Conservation (phyloP, 2,113 vertebrate species). For the Anolis sagrei region DNA sequence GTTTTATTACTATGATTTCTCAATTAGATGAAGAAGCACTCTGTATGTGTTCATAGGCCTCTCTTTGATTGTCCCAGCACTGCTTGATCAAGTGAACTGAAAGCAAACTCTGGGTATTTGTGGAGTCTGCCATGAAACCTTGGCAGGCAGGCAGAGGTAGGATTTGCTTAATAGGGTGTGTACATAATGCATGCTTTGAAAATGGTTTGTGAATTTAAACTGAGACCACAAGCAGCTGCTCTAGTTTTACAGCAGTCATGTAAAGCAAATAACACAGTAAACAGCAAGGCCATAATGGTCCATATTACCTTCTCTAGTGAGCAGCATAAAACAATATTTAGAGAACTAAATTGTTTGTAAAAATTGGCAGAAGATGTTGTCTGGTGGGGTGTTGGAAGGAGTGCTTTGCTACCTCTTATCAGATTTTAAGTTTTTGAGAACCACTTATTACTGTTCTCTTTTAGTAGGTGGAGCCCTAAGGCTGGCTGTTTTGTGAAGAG, state of each 20-base stretch:
- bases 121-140: slow-evolving; percentile 7
- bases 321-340: not conserved
- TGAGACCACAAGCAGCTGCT: slow-evolving; percentile 41
- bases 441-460: slow-evolving; percentile 43
- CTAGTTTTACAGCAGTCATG: slow-evolving; percentile 41
- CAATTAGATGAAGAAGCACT: not conserved
- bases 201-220: slow-evolving; percentile 31
- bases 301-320: slow-evolving; percentile 11
- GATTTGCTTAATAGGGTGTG: slow-evolving; percentile 13
- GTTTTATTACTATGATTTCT: not conserved
- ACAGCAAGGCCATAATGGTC: not conserved
- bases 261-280: slow-evolving; percentile 15
- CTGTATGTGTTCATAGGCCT: not conserved
- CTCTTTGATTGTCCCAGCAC: not conserved
- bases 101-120: not conserved
- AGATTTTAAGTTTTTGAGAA: slow-evolving; percentile 5
- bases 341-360: not conserved
- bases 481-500: slow-evolving; percentile 51
- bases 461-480: slow-evolving; percentile 46
- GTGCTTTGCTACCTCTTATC: slow-evolving; percentile 10
- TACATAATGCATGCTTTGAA: slow-evolving; percentile 26
- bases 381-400: not conserved
- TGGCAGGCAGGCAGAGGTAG: slow-evolving; percentile 33
- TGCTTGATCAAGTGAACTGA: not conserved
- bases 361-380: slow-evolving; percentile 19